Evolutionary conservation across 2,888 invertebrate genomes (phyloP).

Genomic region (Holacanthella duospinosa): DNA sequence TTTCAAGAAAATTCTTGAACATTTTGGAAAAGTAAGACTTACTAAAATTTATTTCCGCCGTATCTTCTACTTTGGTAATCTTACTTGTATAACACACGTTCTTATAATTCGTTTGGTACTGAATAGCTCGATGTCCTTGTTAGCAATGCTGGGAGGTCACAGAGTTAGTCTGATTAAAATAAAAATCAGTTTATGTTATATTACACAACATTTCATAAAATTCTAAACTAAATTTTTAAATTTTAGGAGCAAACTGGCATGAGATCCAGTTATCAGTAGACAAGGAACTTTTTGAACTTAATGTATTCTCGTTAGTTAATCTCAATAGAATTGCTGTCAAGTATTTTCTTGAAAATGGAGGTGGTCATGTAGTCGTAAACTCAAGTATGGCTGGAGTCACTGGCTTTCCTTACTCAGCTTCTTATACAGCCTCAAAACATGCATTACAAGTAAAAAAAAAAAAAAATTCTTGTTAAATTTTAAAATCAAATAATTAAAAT

Average conservation of each 20-base stretch:
- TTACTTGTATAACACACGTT: too few species aligned
- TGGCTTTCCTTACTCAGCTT: slow-evolving; percentile 55
- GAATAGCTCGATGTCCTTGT: slow-evolving; percentile 64
- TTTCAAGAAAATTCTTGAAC: slow-evolving; percentile 52
- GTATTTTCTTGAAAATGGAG: slow-evolving; percentile 48
- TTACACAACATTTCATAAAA: too few species aligned
- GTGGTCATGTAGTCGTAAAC: slow-evolving; percentile 62
- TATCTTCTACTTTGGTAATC: too few species aligned
- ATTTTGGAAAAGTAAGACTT: slow-evolving; percentile 51
- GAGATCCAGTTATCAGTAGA: slow-evolving; percentile 61
- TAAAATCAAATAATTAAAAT: slow-evolving; percentile 16
- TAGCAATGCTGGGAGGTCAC: slow-evolving; percentile 71
- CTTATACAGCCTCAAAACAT: slow-evolving; percentile 64
- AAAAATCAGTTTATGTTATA: too few species aligned
- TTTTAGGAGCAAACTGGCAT: slow-evolving; percentile 61
- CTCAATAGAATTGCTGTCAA: slow-evolving; percentile 58
- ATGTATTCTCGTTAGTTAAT: slow-evolving; percentile 61
- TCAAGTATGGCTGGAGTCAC: slow-evolving; percentile 63
- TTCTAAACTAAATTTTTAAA: too few species aligned
- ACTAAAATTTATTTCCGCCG: too few species aligned
- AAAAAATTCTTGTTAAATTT: too few species aligned
- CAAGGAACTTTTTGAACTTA: slow-evolving; percentile 60
- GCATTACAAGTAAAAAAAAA: slow-evolving; percentile 55
- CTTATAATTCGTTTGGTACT: too few species aligned
- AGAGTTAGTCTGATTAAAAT: too few species aligned